Evolutionary conservation across 2,888 invertebrate species (phyloP).

Genomic region (Schizotus pectinicornis): DNA sequence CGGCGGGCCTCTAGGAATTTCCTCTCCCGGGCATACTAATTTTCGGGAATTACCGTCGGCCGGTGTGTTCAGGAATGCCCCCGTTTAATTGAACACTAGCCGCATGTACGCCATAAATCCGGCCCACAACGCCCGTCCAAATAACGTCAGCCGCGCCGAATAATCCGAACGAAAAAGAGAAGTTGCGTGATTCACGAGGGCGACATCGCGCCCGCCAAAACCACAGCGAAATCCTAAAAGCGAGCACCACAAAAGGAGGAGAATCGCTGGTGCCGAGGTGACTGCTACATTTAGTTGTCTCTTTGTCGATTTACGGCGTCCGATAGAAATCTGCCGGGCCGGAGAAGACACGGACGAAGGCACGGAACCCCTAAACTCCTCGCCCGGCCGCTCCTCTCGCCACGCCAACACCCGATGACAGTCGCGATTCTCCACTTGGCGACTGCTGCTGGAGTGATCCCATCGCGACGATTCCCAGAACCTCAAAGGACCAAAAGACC

Average conservation of each 20-base stretch:
- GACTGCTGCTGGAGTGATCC: neutral
- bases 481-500: too few species aligned
- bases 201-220: conserved; percentile 46
- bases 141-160: neutral
- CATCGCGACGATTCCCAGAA: neutral
- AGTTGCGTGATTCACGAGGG: conserved; percentile 49
- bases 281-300: conserved; percentile 48
- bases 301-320: conserved; percentile 53
- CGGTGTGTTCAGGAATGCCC: too few species aligned
- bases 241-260: conserved; percentile 19
- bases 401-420: conserved; percentile 40
- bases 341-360: conserved; percentile 23
- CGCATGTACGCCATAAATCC: too few species aligned
- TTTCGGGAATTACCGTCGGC: too few species aligned
- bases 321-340: conserved; percentile 55
- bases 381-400: conserved; percentile 11
- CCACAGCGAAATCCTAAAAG: conserved; percentile 44
- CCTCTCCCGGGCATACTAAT: too few species aligned
- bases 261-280: conserved; percentile 32
- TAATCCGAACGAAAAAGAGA: conserved; percentile 39
- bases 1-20: too few species aligned
- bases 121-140: neutral
- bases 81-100: too few species aligned
- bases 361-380: conserved; percentile 24
- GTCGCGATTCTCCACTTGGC: conserved; percentile 19